Evolutionary conservation across 2,888 invertebrate species (phyloP).

Genomic region (Cosmia pyralina): DNA sequence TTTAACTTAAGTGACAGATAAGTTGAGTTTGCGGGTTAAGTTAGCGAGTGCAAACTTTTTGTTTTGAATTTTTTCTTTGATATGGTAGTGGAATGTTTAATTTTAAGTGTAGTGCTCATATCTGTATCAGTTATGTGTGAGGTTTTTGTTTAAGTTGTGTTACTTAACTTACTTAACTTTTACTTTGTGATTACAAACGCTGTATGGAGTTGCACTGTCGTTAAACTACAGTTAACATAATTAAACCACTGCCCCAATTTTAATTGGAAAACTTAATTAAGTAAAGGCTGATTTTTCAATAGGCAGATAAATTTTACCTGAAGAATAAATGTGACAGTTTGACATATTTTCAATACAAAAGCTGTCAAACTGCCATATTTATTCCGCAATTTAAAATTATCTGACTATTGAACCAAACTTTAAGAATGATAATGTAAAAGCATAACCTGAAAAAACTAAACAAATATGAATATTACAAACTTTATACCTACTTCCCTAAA

Average conservation of each 20-base stretch:
- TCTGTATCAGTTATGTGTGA: conserved; percentile 56
- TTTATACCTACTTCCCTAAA: not conserved
- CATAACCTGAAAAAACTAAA: not conserved
- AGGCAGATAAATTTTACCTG: no score
- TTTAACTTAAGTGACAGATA: conserved; percentile 58
- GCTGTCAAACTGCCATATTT: no score
- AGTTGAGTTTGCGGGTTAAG: conserved; percentile 63
- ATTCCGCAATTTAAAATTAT: no score
- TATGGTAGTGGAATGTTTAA: conserved; percentile 74
- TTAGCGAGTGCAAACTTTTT: conserved; percentile 71
- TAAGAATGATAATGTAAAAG: not conserved
- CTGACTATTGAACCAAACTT: no score
- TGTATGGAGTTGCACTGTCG: not conserved
- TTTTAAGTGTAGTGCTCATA: conserved; percentile 66
- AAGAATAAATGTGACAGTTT: no score
- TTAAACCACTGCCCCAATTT: not conserved
- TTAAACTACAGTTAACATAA: conserved; percentile 9
- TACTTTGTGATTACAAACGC: conserved; percentile 23
- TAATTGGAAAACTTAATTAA: not conserved
- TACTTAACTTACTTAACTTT: conserved; percentile 26
- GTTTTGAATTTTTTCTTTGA: conserved; percentile 69
- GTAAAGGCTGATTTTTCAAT: no score
- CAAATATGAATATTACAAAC: not conserved
- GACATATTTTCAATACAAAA: no score
- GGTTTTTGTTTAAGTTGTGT: conserved; percentile 47